Evolutionary conservation across 2,797 vertebrate species (phyloP).

Genomic region (Rhynchonycteris naso): DNA sequence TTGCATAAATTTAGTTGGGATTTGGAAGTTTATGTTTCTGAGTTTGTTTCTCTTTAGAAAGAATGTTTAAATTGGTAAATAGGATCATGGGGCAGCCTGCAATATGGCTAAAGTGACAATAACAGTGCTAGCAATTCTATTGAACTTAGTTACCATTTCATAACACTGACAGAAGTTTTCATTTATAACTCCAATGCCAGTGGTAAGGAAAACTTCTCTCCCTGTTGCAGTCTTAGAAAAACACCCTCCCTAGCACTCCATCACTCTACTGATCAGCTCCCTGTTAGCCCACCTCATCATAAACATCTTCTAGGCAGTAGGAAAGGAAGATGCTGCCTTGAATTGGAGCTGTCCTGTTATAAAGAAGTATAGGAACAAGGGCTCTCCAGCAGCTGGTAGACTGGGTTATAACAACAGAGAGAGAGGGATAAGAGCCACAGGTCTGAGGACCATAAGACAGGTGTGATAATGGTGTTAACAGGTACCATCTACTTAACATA

Average conservation of each 20-base stretch:
- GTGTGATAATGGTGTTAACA: background rate
- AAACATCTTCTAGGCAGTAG: background rate
- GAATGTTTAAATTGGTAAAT: background rate
- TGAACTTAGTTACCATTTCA: background rate
- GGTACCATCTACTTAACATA: background rate
- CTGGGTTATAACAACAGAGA: background rate
- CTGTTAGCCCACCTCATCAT: background rate
- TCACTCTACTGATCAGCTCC: background rate
- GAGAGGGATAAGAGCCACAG: background rate
- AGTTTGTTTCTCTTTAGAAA: constrained; percentile 19
- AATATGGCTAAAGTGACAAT: background rate
- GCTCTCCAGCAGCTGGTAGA: background rate
- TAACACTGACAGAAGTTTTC: background rate
- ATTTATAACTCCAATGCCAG: background rate
- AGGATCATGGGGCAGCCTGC: background rate
- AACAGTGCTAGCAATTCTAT: background rate
- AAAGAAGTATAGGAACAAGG: background rate
- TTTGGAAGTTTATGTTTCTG: background rate
- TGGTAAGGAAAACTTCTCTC: background rate
- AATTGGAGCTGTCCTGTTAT: background rate
- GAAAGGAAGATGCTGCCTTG: background rate
- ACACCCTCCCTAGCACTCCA: background rate
- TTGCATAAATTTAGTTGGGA: background rate
- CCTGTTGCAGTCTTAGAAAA: background rate
- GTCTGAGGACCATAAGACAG: background rate